phyloP scores from a whole-genome alignment of 2,113 vertebrate genomes.

The Calidris pygmaea region DNA sequence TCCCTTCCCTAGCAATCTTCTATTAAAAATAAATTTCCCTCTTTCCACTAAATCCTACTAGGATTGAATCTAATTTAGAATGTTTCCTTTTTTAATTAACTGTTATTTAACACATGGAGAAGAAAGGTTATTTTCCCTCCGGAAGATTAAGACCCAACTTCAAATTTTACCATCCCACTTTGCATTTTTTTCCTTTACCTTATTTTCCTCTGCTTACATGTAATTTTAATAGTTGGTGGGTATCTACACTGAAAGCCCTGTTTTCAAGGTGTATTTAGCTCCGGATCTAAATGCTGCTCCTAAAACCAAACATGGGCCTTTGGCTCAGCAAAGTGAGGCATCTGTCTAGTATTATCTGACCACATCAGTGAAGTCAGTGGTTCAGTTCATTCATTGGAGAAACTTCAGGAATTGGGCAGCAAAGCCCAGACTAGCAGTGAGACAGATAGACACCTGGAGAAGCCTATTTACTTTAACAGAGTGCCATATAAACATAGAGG shows the following conservation, averaged over 20 bases:
- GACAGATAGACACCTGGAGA: neutral
- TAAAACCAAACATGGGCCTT: neutral
- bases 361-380: neutral
- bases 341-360: neutral
- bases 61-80: neutral
- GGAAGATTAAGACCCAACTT: neutral
- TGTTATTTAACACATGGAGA: neutral
- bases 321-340: neutral
- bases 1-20: neutral
- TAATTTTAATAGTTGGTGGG: neutral
- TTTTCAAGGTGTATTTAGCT: neutral
- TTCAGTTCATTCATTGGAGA: neutral
- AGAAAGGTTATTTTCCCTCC: neutral
- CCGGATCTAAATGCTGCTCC: neutral
- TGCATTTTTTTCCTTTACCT: neutral
- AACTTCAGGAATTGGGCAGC: neutral
- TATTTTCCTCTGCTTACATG: neutral
- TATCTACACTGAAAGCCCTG: neutral
- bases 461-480: neutral
- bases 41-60: neutral
- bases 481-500: neutral
- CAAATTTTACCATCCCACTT: neutral
- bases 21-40: neutral
- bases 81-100: neutral
- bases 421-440: neutral